Base-by-base conservation (phyloP, 2,113 vertebrate genomes). In the Excalfactoria chinensis region DNA sequence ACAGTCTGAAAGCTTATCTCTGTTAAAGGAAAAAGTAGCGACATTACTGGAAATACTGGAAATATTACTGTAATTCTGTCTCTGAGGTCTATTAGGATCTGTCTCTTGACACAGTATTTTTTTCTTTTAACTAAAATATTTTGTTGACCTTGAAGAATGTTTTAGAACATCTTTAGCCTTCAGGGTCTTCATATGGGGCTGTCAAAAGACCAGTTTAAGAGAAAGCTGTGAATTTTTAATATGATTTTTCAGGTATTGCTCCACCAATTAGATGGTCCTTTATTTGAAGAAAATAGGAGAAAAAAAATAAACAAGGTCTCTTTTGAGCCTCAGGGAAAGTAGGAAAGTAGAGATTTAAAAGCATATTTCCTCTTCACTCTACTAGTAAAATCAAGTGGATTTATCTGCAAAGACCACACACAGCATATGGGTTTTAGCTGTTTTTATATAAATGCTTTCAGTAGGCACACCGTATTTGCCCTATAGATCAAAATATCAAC, bases 401-500 rank as follows among this genome's bases (percentile, higher is more conserved):
- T 93, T 92, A 58, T 82, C 63, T 89, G 40, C n/a, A 63, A 63
- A 70, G n/a, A 85, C 35, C 30, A 62, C 30, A 86, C 30, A 62
- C 30, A 86, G 58, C 30, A 53, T 79, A 16, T 84, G 81, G 40
- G 9, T 71, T 86, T 69, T 49, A 84, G 13, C 51, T 90, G 51
- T 13, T 49, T 87, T 78, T 85, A 53, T 75, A 87, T 58, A 79
- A 81, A 72, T 30, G 51, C 26, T 46, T 48, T 72, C 81, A 78
- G 48, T 7, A 75, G 67, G 90, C 80, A 75, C 30, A 87, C 34
- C 41, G 2, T 75, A 87, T 93, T 95, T 93, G 71, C 70, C 60
- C 94, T 83, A 91, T 89, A 95, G 74, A 93, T 95, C 94, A 95
- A 93, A 95, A 89, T 91, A 91, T 66, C 82, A 89, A 67, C 84